Evolutionary conservation across 2,888 invertebrate genomes (phyloP).

Genomic region (Clanis bilineata): DNA sequence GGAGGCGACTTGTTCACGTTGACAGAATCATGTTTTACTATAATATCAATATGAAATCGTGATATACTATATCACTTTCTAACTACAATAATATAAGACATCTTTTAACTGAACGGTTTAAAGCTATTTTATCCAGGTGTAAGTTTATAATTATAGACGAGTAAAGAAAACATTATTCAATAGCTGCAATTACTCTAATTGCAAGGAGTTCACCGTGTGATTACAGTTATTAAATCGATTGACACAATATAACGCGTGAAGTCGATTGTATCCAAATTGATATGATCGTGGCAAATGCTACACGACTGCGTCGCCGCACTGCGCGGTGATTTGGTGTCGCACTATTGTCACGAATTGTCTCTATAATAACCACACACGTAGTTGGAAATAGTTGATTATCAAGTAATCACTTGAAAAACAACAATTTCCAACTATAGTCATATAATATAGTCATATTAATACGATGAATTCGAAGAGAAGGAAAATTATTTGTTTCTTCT

Average conservation of each 20-base stretch:
- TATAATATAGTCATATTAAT: too few species aligned
- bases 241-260: slow-evolving; percentile 61
- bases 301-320: slow-evolving; percentile 47
- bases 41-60: too few species aligned
- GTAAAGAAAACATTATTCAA: background rate
- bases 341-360: background rate
- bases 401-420: background rate
- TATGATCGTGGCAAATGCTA: slow-evolving; percentile 59
- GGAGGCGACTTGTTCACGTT: too few species aligned
- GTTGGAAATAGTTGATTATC: background rate
- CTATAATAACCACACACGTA: slow-evolving; percentile 6
- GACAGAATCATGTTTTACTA: too few species aligned
- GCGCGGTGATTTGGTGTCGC: slow-evolving; percentile 17
- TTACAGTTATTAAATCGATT: slow-evolving; percentile 40
- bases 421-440: background rate
- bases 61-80: too few species aligned
- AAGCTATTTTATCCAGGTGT: background rate
- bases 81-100: too few species aligned
- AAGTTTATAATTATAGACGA: background rate
- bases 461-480: too few species aligned
- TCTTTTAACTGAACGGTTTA: background rate
- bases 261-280: slow-evolving; percentile 61
- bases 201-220: background rate
- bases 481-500: too few species aligned
- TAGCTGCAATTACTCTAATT: background rate